These are phyloP conservation scores for Drosophila robusta DNA, from an alignment of 2,888 invertebrate species.

Conservation along the genomic window DNA sequence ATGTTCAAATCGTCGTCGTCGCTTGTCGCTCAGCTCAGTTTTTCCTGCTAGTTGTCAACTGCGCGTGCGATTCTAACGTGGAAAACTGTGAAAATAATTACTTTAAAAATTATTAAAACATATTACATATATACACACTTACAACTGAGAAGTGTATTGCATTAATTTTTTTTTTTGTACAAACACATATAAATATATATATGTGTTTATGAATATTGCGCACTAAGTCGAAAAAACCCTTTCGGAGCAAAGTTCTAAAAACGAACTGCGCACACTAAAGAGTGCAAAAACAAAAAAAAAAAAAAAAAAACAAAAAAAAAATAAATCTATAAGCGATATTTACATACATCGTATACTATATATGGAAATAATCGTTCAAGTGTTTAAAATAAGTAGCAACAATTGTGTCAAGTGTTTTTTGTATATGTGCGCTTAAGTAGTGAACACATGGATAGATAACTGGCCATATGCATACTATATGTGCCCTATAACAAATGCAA, in stretches of 20 bases:
- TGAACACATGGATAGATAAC: constrained; percentile 21
- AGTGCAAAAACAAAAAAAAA: neutral
- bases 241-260: constrained; percentile 32
- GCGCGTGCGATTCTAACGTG: constrained; percentile 52
- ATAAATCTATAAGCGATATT: constrained; percentile 34
- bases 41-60: constrained; percentile 16
- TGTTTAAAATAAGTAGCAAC: constrained; percentile 36
- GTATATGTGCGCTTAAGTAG: constrained; percentile 11
- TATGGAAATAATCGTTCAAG: constrained; percentile 37
- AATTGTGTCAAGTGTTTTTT: constrained; percentile 37
- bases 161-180: neutral
- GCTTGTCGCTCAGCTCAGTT: constrained; percentile 14
- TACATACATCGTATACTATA: constrained; percentile 15
- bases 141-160: neutral
- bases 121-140: neutral
- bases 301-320: constrained; percentile 12
- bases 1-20: constrained; percentile 68
- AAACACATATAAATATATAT: neutral
- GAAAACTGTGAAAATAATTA: constrained; percentile 18
- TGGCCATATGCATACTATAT: constrained; percentile 10
- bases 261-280: constrained; percentile 22
- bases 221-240: constrained; percentile 31
- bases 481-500: constrained; percentile 14
- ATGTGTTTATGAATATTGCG: constrained; percentile 19
- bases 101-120: neutral